Base-by-base conservation (phyloP, 2,797 vertebrate species). In the Danio albolineatus region DNA sequence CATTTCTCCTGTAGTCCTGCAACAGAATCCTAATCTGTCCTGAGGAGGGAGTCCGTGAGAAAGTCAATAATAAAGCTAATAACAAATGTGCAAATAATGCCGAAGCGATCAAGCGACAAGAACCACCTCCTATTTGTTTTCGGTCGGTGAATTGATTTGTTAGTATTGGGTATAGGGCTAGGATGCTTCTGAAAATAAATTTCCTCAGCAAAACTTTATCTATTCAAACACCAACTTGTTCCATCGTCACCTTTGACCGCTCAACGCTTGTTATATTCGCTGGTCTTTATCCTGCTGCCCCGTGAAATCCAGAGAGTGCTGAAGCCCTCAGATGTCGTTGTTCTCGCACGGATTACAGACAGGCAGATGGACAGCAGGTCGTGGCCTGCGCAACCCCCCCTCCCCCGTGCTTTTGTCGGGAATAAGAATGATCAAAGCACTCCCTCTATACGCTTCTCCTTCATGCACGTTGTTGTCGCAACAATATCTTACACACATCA, bases 231-330 rank as follows among this genome's bases (percentile, higher is more conserved):
- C 4, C 43, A 49, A 12, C 49, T 49, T 44, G 44, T 81, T 62
- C 41, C 61, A 85, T 53, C 78, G 73, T 91, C 79, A 92, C 89
- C 90, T 90, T 85, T 92, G 91, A 92, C 89, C 91, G 83, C 82
- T 64, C 59, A 59, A 76, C 67, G 13, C 85, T 79, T 48, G 78
- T 59, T 76, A 89, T 89, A 89, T 89, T 87, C 87, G 87, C 90
- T 91, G 88, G 89, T 85, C 85, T 90, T 91, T 88, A 88, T 90
- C 53, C 70, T 13, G 87, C 89, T 90, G 86, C 80, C 82, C 83
- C 86, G 43, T 81, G 64, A 74, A 81, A 74, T 59, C 56, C 71
- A 14, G 70, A 36, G 73, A 71, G 72, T 46, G 87, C 85, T 44
- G 66, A 43, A 70, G 77, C 89, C 77, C 75, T 91, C 89, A 90